Evolutionary conservation across 1,140 invertebrate genomes (phyloP).

Genomic region (Leptoteleia sp.): DNA sequence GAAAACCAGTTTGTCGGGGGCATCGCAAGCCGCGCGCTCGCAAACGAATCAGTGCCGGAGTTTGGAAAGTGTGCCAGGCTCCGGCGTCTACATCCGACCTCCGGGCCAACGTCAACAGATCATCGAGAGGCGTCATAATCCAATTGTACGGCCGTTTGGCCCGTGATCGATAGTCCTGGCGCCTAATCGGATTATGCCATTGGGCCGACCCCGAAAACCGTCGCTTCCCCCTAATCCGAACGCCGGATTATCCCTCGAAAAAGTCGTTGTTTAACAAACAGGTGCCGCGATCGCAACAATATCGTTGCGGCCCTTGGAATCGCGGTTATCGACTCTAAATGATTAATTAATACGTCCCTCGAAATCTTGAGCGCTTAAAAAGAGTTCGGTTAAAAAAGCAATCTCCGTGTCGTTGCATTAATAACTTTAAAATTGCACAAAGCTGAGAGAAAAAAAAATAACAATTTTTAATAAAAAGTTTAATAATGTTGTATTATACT

Average conservation of each 20-base stretch:
- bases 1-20: slow-evolving; percentile 51
- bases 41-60: slow-evolving; percentile 20
- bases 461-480: too few species aligned
- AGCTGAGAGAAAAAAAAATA: too few species aligned
- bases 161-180: slow-evolving; percentile 27
- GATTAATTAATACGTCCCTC: slow-evolving; percentile 32
- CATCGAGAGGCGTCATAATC: slow-evolving; percentile 69
- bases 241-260: slow-evolving; percentile 24
- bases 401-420: too few species aligned
- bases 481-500: too few species aligned
- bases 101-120: slow-evolving; percentile 46
- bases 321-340: slow-evolving; percentile 19
- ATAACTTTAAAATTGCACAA: too few species aligned
- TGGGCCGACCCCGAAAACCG: too few species aligned
- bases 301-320: slow-evolving; percentile 1
- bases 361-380: too few species aligned
- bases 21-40: background rate
- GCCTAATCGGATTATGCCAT: slow-evolving; percentile 51
- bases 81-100: slow-evolving; percentile 25
- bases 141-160: slow-evolving; percentile 51
- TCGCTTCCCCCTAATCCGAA: too few species aligned
- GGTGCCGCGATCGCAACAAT: slow-evolving; percentile 34
- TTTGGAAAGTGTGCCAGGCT: slow-evolving; percentile 9
- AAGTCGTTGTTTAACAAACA: slow-evolving; percentile 46
- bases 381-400: too few species aligned